Conservation (phyloP, 2,797 vertebrate genomes). For the Myotis daubentonii region DNA sequence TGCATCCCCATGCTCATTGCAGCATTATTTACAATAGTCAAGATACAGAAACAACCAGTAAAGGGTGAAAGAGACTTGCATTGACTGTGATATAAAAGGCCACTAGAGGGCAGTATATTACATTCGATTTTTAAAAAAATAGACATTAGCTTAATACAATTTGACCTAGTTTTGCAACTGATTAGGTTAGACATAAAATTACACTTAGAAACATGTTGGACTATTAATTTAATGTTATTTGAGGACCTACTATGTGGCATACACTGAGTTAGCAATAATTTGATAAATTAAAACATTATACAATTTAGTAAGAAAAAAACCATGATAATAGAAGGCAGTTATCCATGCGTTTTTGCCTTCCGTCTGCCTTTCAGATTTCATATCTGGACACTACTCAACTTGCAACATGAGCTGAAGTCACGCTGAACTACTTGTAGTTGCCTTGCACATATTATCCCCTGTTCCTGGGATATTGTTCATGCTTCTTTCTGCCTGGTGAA, state of each 20-base stretch:
- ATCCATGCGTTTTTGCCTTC: background rate
- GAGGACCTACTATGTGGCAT: background rate
- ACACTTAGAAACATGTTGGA: background rate
- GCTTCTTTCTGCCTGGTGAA: background rate
- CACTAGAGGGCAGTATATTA: conserved; percentile 51
- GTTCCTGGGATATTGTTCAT: background rate
- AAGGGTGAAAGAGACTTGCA: background rate
- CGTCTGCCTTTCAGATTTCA: background rate
- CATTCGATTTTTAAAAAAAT: background rate
- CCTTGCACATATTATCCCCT: too few species aligned
- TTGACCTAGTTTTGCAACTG: background rate
- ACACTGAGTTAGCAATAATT: background rate
- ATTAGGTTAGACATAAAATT: background rate
- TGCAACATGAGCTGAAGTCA: background rate
- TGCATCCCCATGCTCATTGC: background rate
- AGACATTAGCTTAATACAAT: background rate
- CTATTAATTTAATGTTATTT: background rate
- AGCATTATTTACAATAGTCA: background rate
- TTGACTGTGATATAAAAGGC: background rate
- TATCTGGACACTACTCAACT: background rate
- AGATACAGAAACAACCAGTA: background rate
- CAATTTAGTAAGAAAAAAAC: background rate
- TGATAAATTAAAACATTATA: background rate
- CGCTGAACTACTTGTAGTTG: background rate
- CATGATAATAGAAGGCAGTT: background rate